Evolutionary conservation across 2,113 vertebrate species (phyloP), one percentile per base, ranked within the genome.

Genomic region (Trinectes maculatus): DNA sequence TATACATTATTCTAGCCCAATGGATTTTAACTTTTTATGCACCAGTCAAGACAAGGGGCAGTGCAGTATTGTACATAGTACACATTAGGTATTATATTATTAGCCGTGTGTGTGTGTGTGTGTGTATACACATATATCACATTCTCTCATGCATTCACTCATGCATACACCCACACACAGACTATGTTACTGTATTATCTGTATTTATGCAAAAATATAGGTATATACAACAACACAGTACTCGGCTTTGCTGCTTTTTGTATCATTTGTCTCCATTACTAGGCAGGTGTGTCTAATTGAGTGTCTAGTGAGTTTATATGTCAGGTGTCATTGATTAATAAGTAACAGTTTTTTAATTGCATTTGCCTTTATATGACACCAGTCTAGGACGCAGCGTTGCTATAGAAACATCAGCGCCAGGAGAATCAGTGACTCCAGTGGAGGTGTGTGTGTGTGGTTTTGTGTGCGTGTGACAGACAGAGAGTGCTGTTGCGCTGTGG

Each of bases 331-430:
- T 16, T 54, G 28, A 71, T 61, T 61, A 29, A 52, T 68, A n/a
- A n/a, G 51, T 42, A 16, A 22, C 33, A 22, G 8, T 19, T 31
- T 26, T 62, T 61, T 63, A 68, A 60, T 55, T 64, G 37, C 49
- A 21, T 68, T 65, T 43, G 25, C 39, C 57, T 65, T 44, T 39
- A 44, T 37, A 53, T 24, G 8, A 16, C 9, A 15, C 52, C 21
- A 21, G 39, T 33, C 54, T 37, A 6, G 21, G 40, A 70, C 3
- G 24, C 24, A 5, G 57, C 40, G 89, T 92, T 90, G 83, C 91
- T 71, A 89, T 89, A 84, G 87, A 78, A 86, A 92, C 89, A 44
- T 86, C 80, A 82, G 65, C 80, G 55, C 52, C 44, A 22, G 34
- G 46, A 56, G 68, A 70, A 66, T 55, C 51, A 65, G 60, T 37